A percentile compares a stretch with the other conserved stretches of the same genome.
phyloP scores from a whole-genome alignment of 2,888 invertebrate genomes.

The Anagyrus pseudococci region DNA sequence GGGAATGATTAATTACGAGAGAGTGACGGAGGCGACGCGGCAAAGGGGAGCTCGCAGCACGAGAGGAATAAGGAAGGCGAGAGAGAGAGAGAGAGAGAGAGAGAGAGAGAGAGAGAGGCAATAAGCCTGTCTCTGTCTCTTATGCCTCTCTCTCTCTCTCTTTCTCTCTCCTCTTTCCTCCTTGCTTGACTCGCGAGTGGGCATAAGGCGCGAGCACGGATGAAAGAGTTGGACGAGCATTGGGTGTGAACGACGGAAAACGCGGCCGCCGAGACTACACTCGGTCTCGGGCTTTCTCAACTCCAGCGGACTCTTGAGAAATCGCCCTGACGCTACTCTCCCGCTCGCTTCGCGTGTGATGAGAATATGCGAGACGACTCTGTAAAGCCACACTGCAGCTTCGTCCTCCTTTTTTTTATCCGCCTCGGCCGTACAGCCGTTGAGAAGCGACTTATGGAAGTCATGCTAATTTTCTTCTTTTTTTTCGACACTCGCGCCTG shows the following conservation, averaged over 20 bases:
- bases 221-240: conserved; percentile 36
- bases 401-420: too few relatives aligned
- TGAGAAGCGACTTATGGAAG: too few relatives aligned
- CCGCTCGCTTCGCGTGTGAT: background rate
- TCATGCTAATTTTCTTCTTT: too few relatives aligned
- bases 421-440: too few relatives aligned
- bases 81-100: conserved; percentile 34
- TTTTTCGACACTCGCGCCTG: too few relatives aligned
- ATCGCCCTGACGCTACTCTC: conserved; percentile 12
- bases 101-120: conserved; percentile 38
- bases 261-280: too few relatives aligned
- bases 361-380: conserved; percentile 25
- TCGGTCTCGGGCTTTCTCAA: conserved; percentile 21
- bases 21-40: conserved; percentile 41
- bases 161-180: too few relatives aligned
- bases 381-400: too few relatives aligned
- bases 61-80: conserved; percentile 33
- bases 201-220: conserved; percentile 19
- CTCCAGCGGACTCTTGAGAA: conserved; percentile 20
- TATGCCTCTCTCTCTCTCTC: too few relatives aligned
- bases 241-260: conserved; percentile 29
- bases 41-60: conserved; percentile 35
- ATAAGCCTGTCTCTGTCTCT: conserved; percentile 5
- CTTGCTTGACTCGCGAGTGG: background rate
- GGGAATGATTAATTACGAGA: conserved; percentile 61